Base-by-base conservation (phyloP, 1,140 invertebrate genomes). In the Hyphantria cunea region DNA sequence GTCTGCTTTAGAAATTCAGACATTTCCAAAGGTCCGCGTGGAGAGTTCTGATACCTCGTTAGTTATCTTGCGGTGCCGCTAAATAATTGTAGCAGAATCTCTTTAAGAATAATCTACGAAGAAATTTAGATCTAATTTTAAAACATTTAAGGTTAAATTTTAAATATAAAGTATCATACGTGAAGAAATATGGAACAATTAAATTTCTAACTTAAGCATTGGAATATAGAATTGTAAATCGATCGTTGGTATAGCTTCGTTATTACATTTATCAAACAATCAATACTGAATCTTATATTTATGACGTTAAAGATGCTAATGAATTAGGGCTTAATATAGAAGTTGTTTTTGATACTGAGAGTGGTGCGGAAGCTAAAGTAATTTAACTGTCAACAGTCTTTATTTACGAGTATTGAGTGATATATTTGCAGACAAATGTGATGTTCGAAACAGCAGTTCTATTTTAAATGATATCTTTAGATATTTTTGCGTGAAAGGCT, bases 21-120 rank as follows among this genome's bases (percentile, higher is more conserved):
- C 83, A 77, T 83, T 84, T 87, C 76, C 82, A 86, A 87, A 65
- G 84, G 74, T 66, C 76, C 78, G 62, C 66, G 61, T 72, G 70
- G 81, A 84, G 64, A 70, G 70, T 74, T 82, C 73, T 83, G 84
- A 82, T 86, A 84, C 82, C 80, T 86, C 82, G 80, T 84, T 85
- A 87, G 76, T 84, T 83, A 87, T 84, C 78, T 84, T 76, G 74
- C 68, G 68, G 73, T 72, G 78, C 77, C 70, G 76, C 80, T 86
- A 84, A 84, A 82, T 87, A 87, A 87, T 84, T 87, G 84, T 87
- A 87, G 78, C 84, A 84, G 61, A 75, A 75, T 17, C 59, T 64
- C 45, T 66, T 65, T 59, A 47, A 51, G 53, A 60, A 56, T 25
- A 12, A 13, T 6, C 8, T 3, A 34, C 58, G 55, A 47, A 39